Conservation (phyloP, 2,113 vertebrate species). For the Piprites chloris region DNA sequence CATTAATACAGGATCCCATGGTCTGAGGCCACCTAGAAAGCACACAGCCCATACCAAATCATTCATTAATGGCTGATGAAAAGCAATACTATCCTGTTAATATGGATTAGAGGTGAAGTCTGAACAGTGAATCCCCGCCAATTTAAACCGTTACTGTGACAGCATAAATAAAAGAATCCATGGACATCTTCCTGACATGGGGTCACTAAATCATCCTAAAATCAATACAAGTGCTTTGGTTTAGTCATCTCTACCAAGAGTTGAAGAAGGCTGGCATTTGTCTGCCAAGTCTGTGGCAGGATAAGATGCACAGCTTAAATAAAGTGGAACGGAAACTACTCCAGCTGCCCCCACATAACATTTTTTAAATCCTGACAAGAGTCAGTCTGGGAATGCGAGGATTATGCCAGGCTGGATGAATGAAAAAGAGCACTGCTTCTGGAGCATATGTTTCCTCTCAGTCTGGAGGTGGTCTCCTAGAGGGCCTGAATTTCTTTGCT, state of each 20-base stretch:
- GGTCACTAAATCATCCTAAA: neutral
- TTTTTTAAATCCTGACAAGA: slow-evolving; percentile 49
- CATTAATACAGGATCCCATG: neutral
- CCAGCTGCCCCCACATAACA: slow-evolving; percentile 27
- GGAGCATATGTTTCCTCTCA: slow-evolving; percentile 51
- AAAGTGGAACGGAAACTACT: slow-evolving; percentile 50
- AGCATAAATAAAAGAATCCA: neutral
- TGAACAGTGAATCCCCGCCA: neutral
- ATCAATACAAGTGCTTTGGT: neutral
- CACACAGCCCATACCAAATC: neutral
- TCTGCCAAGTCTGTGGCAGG: slow-evolving; percentile 29
- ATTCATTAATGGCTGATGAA: slow-evolving; percentile 9
- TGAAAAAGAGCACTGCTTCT: slow-evolving; percentile 25
- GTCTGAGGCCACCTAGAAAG: neutral
- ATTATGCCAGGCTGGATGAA: slow-evolving; percentile 39
- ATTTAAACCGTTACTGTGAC: neutral
- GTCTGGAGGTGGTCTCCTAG: slow-evolving; percentile 33
- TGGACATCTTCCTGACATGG: neutral
- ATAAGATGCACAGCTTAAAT: slow-evolving; percentile 21
- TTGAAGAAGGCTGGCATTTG: slow-evolving; percentile 34
- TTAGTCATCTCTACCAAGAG: neutral
- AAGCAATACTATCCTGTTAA: neutral
- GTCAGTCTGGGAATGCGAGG: slow-evolving; percentile 50
- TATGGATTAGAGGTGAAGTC: neutral
- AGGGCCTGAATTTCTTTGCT: slow-evolving; percentile 27